These are phyloP conservation scores for Parelbella ahira DNA, from an alignment of 2,888 invertebrate genomes.

Conservation along the genomic window DNA sequence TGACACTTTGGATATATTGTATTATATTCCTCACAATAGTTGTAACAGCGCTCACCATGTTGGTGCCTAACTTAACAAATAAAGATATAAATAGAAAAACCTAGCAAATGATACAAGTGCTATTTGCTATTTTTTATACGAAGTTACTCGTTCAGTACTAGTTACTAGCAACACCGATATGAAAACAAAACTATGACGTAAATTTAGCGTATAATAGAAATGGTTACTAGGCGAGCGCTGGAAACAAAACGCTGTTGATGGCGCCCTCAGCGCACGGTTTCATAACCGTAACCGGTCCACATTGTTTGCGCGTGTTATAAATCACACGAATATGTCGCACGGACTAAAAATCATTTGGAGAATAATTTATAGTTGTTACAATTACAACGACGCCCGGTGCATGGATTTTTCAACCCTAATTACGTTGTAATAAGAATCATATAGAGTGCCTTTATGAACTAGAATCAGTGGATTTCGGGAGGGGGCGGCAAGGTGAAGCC, in stretches of 20 bases:
- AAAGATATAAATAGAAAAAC: conserved; percentile 3
- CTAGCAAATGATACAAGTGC: neutral
- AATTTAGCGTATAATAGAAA: conserved; percentile 23
- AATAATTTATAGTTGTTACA: conserved; percentile 55
- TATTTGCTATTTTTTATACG: no score
- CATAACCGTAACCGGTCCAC: conserved; percentile 63
- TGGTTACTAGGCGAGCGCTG: conserved; percentile 51
- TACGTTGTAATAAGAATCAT: neutral
- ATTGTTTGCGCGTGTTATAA: conserved; percentile 64
- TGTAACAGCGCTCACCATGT: no score
- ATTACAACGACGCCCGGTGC: neutral
- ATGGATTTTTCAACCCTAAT: neutral
- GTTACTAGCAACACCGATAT: no score
- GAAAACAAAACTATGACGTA: no score
- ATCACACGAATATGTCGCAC: conserved; percentile 70
- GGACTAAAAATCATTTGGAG: conserved; percentile 67
- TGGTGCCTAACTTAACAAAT: no score
- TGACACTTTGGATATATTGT: no score
- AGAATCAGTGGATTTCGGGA: conserved; percentile 21
- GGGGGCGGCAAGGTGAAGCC: conserved; percentile 49
- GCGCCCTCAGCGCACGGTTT: conserved; percentile 53
- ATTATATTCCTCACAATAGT: no score
- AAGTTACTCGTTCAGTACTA: no score
- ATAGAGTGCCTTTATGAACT: conserved; percentile 1
- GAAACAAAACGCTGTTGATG: conserved; percentile 56